A percentile compares a stretch with the other conserved stretches of the same genome.
Conservation (phyloP, 2,113 vertebrate genomes). For the Phoenicopterus ruber region DNA sequence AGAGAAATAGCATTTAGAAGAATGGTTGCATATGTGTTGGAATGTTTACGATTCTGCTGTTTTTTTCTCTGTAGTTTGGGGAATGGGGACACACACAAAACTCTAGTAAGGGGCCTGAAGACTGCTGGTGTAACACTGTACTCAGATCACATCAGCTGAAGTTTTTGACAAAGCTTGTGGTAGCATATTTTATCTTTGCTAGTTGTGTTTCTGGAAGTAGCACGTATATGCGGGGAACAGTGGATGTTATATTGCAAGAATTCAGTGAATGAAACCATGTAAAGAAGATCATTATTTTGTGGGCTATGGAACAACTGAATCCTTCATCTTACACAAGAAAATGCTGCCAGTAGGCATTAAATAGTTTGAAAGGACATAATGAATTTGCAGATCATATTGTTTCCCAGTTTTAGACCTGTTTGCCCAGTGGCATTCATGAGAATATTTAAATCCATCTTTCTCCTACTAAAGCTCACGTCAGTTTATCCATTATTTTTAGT, state of each 20-base stretch:
- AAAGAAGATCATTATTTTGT: not conserved
- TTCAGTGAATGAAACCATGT: not conserved
- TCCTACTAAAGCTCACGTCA: not conserved
- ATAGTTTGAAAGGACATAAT: not conserved
- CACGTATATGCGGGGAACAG: fast-evolving
- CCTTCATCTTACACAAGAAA: not conserved
- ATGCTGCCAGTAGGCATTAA: not conserved
- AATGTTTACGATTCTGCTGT: fast-evolving
- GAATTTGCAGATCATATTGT: not conserved
- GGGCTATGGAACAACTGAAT: not conserved
- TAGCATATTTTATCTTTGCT: not conserved
- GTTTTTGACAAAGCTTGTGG: not conserved
- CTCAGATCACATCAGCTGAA: not conserved
- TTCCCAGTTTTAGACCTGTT: not conserved
- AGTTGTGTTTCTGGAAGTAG: not conserved
- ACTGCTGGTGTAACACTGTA: not conserved
- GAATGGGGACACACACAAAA: not conserved
- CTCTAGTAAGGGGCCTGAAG: not conserved
- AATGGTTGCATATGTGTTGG: fast-evolving
- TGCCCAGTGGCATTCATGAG: not conserved
- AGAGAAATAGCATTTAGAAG: not conserved
- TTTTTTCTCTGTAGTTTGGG: not conserved
- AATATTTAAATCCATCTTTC: not conserved
- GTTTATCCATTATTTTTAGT: not conserved
- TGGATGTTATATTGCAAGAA: not conserved